Base-by-base conservation (phyloP, 2,888 invertebrate species). In the Timandra comae region DNA sequence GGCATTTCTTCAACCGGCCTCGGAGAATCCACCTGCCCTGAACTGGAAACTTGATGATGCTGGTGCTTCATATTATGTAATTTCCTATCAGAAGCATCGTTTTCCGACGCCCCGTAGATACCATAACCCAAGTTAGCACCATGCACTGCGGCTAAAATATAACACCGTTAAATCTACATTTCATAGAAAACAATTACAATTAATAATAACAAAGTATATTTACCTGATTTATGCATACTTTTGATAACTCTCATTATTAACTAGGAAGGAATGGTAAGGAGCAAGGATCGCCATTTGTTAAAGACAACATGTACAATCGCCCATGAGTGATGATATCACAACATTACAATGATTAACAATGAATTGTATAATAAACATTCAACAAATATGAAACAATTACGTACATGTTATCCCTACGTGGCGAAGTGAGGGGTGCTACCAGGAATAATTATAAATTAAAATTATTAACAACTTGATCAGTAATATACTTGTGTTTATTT, bases 401-500 rank as follows among this genome's bases (percentile, higher is more conserved):
- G 82, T 73, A 86, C 86, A 86, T 85, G 81, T 81, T 74, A 84
- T 84, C 82, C 84, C 82, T 84, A 86, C 65, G 66, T 77, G 86
- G 86, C 85, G 78, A 79, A 65, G 76, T 73, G 79, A 81, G 76
- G 85, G 86, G 86, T 86, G 86, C 86, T 86, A 86, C 86, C 86
- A 86, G 86, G 86, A 86, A 84, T 86, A 86, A 86, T 84, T 79
- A 85, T 74, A 85, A 80, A 79, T 80, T 80, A 82, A 86, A 86
- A 86, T 78, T 79, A 84, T 79, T 75, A 77, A 74, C 84, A 81
- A 86, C 84, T 77, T 71, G 52, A 72, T 82, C 81, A 75, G 82
- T 86, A 85, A 86, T 86, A 86, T 86, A 86, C 87, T 85, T 85
- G 72, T 81, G 73, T 82, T 88, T 88, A 79, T 88, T 88, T 72